Base-by-base conservation (phyloP, 2,797 vertebrate genomes). In the Myoxocephalus aenaeus region DNA sequence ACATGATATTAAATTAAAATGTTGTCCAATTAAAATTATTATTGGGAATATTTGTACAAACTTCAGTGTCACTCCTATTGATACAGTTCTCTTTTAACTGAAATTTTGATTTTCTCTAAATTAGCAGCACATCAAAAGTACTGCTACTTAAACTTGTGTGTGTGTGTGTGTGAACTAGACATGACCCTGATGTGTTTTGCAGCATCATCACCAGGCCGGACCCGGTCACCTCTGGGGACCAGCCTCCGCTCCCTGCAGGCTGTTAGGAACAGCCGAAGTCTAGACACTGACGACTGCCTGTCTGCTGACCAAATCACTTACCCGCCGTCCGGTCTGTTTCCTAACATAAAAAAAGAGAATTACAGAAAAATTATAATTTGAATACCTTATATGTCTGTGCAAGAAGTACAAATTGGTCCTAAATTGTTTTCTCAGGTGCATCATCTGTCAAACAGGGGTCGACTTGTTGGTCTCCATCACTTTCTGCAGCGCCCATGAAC, bases 201-300 rank as follows among this genome's bases (percentile, higher is more conserved):
- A 75, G 86, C 46, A 75, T 20, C 80, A 62, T 69, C 87, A 40
- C 7, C 92, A 87, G 93, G 44, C 88, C 87, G 93, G 92, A 84
- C 84, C 84, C 89, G 88, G 86, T 82, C 90, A 0, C 89, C 92
- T 54, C 89, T 94, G 75, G 87, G 89, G 70, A 95, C 94, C 27
- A 94, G 95, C 82, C 94, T 96, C 18, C 95, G 95, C 4, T 89
- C 95, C 2, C 84, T 96, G 15, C 96, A 96, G 86, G 94, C 96
- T 0, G 93, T 96, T 0, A 92, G 95, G 44, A 95, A 94, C 92
- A 96, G 96, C 53, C 87, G 94, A 7, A 96, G 94, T 82, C 73
- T 96, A 82, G 96, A 96, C 58, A 90, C 70, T 0, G 92, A 96
- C 0, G 86, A 95, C 62, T 87, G 85, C 83, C 87, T 79, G 50